A percentile compares a stretch with the other conserved stretches of the same genome.
These are phyloP conservation scores for Apodemus speciosus DNA, from an alignment of 2,113 vertebrate species.

Conservation along the genomic window DNA sequence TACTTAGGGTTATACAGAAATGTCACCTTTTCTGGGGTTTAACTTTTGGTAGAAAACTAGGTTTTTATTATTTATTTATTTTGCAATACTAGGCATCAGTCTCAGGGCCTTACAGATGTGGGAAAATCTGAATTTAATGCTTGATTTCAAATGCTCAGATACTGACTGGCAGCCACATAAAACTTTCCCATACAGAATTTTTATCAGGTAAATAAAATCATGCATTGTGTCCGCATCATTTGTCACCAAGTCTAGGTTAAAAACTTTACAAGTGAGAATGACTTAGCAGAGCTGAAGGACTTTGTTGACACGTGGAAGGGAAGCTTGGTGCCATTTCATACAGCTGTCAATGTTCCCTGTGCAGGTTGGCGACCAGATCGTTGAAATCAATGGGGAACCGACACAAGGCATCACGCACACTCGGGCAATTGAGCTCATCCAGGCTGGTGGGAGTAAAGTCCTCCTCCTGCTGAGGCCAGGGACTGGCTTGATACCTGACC, in stretches of 20 bases:
- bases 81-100: neutral
- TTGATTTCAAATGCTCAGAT: slow-evolving; percentile 6
- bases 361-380: slow-evolving; percentile 98
- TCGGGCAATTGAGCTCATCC: slow-evolving; percentile 97
- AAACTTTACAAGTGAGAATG: neutral
- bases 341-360: slow-evolving; percentile 39
- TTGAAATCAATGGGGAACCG: slow-evolving; percentile 98
- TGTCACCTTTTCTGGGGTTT: neutral
- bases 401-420: slow-evolving; percentile 99
- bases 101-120: neutral
- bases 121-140: neutral
- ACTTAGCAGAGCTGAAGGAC: neutral
- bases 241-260: neutral
- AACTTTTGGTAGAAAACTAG: neutral
- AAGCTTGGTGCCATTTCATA: neutral
- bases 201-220: neutral
- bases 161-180: neutral
- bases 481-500: slow-evolving; percentile 95
- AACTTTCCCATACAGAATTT: neutral
- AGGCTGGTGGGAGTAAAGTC: slow-evolving; percentile 96
- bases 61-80: neutral
- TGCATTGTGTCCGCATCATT: neutral
- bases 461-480: slow-evolving; percentile 94
- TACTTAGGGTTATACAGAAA: neutral
- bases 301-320: neutral